Conservation (phyloP, 2,113 vertebrate species). For the Paedocypris sp. region DNA sequence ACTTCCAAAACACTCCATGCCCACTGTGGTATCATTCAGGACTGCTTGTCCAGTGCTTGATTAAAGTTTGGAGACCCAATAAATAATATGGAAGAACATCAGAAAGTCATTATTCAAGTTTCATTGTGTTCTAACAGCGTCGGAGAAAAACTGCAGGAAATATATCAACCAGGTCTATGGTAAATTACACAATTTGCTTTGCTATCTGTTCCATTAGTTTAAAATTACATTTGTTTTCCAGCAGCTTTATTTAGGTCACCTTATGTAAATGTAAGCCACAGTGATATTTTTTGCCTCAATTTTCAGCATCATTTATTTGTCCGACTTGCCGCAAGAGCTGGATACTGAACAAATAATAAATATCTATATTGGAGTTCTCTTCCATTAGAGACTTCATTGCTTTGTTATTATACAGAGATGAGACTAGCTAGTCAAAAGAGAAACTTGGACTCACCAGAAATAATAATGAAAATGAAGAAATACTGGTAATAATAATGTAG, state of each 20-base stretch:
- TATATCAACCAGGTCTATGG: background rate
- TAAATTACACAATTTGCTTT: background rate
- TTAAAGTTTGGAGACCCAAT: background rate
- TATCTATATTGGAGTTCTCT: background rate
- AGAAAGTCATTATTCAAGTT: background rate
- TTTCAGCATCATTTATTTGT: conserved; percentile 15
- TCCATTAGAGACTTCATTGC: background rate
- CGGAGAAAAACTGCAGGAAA: background rate
- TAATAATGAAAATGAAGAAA: background rate
- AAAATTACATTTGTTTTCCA: background rate
- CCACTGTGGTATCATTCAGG: no score
- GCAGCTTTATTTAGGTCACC: conserved; percentile 8
- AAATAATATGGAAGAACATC: background rate
- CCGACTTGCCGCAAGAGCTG: background rate
- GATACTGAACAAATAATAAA: background rate
- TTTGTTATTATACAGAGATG: background rate
- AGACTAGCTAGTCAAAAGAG: background rate
- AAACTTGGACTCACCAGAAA: no score
- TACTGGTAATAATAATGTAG: no score
- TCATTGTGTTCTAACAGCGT: background rate
- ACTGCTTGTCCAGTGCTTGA: no score
- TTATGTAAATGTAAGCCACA: background rate
- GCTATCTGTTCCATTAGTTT: background rate
- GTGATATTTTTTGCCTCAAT: conserved; percentile 4
- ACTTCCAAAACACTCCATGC: no score